phyloP scores from a whole-genome alignment of 2,888 invertebrate genomes.

The Scaptomyza reducta region DNA sequence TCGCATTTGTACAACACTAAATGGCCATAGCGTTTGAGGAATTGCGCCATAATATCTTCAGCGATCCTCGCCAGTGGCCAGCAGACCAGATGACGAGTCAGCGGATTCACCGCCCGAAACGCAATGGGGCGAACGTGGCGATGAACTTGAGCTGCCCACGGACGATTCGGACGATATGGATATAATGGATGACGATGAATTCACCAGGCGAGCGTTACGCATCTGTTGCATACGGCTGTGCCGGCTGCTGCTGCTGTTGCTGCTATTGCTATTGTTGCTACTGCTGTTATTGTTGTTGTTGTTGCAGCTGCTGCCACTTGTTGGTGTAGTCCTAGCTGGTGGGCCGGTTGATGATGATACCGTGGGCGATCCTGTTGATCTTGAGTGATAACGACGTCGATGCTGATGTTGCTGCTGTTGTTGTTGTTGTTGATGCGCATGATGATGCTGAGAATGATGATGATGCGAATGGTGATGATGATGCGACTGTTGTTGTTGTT shows the following conservation, averaged over 20 bases:
- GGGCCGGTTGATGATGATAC: conserved; percentile 50
- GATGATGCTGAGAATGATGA: conserved; percentile 57
- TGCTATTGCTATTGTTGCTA: conserved; percentile 6
- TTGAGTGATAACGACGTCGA: conserved; percentile 47
- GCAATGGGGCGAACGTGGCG: conserved; percentile 59
- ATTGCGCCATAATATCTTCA: conserved; percentile 8
- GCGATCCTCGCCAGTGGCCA: conserved; percentile 34
- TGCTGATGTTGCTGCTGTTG: conserved; percentile 54
- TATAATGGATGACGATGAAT: conserved; percentile 81
- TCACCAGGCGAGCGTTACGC: conserved; percentile 63
- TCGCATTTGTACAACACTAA: conserved; percentile 4
- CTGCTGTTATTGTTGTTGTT: conserved; percentile 20
- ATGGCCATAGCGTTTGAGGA: conserved; percentile 6
- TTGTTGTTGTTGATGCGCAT: conserved; percentile 57
- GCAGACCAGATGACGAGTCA: conserved; percentile 30
- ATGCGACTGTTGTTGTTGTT: conserved; percentile 24
- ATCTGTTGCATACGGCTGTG: conserved; percentile 54
- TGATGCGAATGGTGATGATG: conserved; percentile 22
- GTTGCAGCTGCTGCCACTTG: conserved; percentile 21
- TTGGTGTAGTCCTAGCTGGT: conserved; percentile 28
- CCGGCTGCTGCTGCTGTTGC: conserved; percentile 25
- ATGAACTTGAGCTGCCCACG: conserved; percentile 70
- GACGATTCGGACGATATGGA: conserved; percentile 83
- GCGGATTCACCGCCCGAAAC: conserved; percentile 43
- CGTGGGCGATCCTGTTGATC: conserved; percentile 50